Conservation (phyloP, 2,888 invertebrate species). For the Agriopis aurantiaria region DNA sequence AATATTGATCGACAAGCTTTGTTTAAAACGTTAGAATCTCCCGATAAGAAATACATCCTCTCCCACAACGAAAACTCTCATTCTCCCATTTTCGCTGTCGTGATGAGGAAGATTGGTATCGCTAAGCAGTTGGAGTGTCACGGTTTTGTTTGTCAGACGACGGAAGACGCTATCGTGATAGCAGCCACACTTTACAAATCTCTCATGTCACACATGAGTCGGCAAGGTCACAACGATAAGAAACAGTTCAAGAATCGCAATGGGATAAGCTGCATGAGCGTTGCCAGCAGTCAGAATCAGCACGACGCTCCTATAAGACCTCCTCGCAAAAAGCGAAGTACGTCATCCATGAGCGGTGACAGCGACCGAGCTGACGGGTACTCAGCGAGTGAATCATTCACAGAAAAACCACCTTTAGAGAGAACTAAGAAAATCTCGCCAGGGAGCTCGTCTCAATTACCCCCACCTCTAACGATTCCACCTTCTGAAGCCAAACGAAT, state of each 20-base stretch:
- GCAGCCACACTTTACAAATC: constrained; percentile 96
- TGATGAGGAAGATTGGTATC: constrained; percentile 93
- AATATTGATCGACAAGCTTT: constrained; percentile 91
- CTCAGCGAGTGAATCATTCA: constrained; percentile 78
- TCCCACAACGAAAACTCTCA: constrained; percentile 88
- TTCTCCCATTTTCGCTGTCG: constrained; percentile 95
- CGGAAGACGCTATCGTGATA: constrained; percentile 96
- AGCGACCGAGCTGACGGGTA: constrained; percentile 86
- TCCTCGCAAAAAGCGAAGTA: constrained; percentile 91
- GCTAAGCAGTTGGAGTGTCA: constrained; percentile 95
- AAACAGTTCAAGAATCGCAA: constrained; percentile 89
- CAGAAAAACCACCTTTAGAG: constrained; percentile 80
- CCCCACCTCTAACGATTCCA: constrained; percentile 65
- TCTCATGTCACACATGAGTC: constrained; percentile 92
- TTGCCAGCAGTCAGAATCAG: constrained; percentile 87
- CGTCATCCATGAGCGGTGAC: constrained; percentile 88
- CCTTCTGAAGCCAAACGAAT: constrained; percentile 77
- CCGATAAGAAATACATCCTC: constrained; percentile 86
- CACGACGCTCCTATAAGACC: constrained; percentile 88
- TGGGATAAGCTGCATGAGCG: constrained; percentile 92
- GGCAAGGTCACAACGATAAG: constrained; percentile 81
- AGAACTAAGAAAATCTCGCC: constrained; percentile 86
- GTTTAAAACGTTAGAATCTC: constrained; percentile 85
- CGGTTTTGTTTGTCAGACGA: constrained; percentile 95
- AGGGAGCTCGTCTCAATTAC: constrained; percentile 85